These are phyloP conservation scores for Philypnodon macrostomus DNA, from an alignment of 2,797 vertebrate genomes.

Conservation along the genomic window DNA sequence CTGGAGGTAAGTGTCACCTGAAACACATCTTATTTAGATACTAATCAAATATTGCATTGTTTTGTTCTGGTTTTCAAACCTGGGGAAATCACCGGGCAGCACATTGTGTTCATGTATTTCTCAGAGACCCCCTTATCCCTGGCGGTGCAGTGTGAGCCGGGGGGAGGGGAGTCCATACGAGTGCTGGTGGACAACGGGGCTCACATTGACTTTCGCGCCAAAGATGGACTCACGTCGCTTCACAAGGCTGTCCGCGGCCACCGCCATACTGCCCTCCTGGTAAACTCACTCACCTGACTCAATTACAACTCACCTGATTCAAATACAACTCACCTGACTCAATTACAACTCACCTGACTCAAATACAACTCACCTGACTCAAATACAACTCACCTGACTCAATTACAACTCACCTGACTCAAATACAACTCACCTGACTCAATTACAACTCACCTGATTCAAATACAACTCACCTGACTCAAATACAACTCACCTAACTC, in stretches of 20 bases:
- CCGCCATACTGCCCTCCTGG: conserved; percentile 87
- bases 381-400: too few species aligned
- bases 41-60: too few species aligned
- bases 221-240: conserved; percentile 88
- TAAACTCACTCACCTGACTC: conserved; percentile 51
- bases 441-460: too few species aligned
- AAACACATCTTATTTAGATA: too few species aligned
- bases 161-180: conserved; percentile 86
- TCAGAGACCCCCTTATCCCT: conserved; percentile 89
- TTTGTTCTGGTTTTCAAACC: neutral
- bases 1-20: conserved; percentile 76
- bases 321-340: too few species aligned
- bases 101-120: neutral
- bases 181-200: conserved; percentile 87
- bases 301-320: neutral
- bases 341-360: too few species aligned
- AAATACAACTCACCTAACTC: too few species aligned
- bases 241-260: conserved; percentile 90
- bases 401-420: too few species aligned
- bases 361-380: too few species aligned
- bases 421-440: too few species aligned
- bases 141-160: conserved; percentile 87
- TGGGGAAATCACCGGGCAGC: too few species aligned
- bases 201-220: conserved; percentile 90
- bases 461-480: too few species aligned